These are phyloP conservation scores for Rhabdomys dilectus DNA, from an alignment of 2,113 vertebrate species.

Conservation along the genomic window DNA sequence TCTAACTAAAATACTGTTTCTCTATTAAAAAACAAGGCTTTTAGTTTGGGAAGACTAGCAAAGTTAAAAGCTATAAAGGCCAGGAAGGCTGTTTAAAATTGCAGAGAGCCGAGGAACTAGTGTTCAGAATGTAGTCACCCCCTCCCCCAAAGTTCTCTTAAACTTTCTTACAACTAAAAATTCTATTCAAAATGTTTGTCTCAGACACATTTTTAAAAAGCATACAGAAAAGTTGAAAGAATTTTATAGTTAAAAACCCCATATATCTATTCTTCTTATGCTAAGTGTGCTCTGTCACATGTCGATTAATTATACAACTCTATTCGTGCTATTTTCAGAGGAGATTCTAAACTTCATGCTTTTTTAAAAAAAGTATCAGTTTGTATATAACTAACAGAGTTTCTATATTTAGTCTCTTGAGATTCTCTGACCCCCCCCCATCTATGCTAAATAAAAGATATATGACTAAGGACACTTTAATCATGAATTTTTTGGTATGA, in stretches of 20 bases:
- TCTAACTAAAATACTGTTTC: not conserved
- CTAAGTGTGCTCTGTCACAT: not conserved
- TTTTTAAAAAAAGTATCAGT: not conserved
- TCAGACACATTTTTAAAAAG: not conserved
- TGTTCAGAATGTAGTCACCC: not conserved
- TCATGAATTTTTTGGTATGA: not conserved
- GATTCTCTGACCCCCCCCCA: not conserved
- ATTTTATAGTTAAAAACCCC: not conserved
- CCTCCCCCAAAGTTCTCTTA: not conserved
- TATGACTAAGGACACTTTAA: not conserved
- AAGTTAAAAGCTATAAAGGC: not conserved
- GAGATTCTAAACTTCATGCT: not conserved
- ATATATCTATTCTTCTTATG: not conserved
- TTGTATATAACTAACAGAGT: not conserved
- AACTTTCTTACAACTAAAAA: not conserved
- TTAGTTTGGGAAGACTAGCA: conserved; percentile 4
- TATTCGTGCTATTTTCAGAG: not conserved
- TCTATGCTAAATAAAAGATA: not conserved
- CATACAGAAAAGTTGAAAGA: not conserved
- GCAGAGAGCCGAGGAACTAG: not conserved
- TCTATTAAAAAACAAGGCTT: conserved; percentile 4
- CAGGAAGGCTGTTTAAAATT: not conserved
- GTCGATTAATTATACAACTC: not conserved
- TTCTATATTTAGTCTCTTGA: not conserved
- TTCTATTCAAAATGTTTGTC: not conserved